Evolutionary conservation across 2,888 invertebrate genomes (phyloP), one percentile per base, ranked within the genome.

Genomic region (Synergus gifuensis): DNA sequence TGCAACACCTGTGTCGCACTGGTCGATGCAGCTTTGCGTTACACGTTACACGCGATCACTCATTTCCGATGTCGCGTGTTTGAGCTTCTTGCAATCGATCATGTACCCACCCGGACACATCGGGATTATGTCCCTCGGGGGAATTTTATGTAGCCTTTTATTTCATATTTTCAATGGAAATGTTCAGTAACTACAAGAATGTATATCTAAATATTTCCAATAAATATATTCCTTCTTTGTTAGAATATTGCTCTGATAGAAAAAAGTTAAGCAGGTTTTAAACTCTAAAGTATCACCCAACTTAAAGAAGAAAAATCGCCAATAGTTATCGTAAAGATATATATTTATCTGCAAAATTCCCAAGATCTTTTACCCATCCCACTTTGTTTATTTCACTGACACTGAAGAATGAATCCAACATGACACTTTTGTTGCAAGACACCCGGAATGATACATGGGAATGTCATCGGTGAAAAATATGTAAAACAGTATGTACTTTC

Each of bases 31-130:
- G 67, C 67, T 67, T 67, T 67, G 67, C 67, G 44, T 67, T 67
- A 18, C 44, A 46, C 42, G 67, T 67, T 54, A 54, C 54, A 54
- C 3, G 54, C 54, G 44, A 67, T 67, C 44, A 67, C 44, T 67
- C 67, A 67, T 67, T 67, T 67, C 44, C 67, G 67, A 67, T 67
- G 67, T 67, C 67, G 67, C n/a, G 22, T 67, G 67, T 67, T 67
- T 67, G 67, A 67, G 67, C 67, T 67, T 67, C 67, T 67, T 67
- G 67, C 44, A 67, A 67, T 67, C 67, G 67, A 46, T 67, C 67
- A 67, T 67, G 44, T 42, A 67, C 67, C 44, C 67, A 67, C 44
- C 44, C 44, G 44, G 18, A 67, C 67, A 44, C 67, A 22, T 67
- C 67, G 22, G 67, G 44, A 67, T 44, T 67, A 67, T 67, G 67